phyloP scores from a whole-genome alignment of 1,140 invertebrate genomes.

The Heliconius hermathena region DNA sequence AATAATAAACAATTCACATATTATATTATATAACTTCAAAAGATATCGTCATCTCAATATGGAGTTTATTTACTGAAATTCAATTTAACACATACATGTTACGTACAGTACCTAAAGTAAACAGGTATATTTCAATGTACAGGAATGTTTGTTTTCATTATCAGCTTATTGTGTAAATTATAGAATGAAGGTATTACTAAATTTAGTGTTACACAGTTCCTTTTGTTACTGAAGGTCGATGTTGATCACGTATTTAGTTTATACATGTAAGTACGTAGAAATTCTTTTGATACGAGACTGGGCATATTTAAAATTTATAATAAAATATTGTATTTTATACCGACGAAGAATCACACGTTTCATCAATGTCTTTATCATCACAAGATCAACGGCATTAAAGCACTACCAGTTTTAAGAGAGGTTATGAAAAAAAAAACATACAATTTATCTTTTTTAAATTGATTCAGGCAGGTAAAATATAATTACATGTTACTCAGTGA shows the following conservation, averaged over 20 bases:
- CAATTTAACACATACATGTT: background rate
- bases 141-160: background rate
- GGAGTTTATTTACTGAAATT: background rate
- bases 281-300: background rate
- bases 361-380: no score
- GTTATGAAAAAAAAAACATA: no score
- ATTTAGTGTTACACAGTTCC: background rate
- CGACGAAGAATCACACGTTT: no score
- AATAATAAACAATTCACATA: no score
- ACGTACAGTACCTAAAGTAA: background rate
- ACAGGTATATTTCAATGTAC: background rate
- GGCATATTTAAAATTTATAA: no score
- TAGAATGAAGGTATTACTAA: constrained; percentile 1
- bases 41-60: background rate
- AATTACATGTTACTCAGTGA: no score
- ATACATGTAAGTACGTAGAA: background rate
- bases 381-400: no score
- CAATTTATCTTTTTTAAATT: no score
- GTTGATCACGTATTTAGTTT: background rate
- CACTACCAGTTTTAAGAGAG: no score
- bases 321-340: no score
- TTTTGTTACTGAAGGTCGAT: background rate
- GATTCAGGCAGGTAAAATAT: no score
- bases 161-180: background rate
- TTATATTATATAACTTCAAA: background rate